Conservation (phyloP, 2,113 vertebrate genomes). For the Hirundichthys speculiger region DNA sequence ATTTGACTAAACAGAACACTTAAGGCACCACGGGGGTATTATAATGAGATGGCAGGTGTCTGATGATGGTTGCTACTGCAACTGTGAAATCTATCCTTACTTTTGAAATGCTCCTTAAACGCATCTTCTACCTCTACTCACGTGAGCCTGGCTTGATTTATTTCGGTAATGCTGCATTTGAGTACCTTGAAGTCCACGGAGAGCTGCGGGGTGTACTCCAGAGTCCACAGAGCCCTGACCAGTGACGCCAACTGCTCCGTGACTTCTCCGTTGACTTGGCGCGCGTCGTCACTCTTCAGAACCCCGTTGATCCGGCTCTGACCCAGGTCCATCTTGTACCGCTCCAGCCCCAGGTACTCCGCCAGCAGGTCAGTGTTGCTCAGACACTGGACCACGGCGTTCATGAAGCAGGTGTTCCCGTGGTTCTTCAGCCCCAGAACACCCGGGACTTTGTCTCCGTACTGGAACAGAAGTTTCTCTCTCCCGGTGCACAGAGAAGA, state of each 20-base stretch:
- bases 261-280: slow-evolving; percentile 77
- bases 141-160: background rate
- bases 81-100: too few species aligned
- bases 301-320: slow-evolving; percentile 52
- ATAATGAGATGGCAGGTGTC: background rate
- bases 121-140: background rate
- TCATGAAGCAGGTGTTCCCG: slow-evolving; percentile 97
- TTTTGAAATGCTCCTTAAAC: background rate
- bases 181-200: slow-evolving; percentile 94
- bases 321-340: slow-evolving; percentile 80
- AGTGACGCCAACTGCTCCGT: slow-evolving; percentile 89
- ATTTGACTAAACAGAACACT: slow-evolving; percentile 2
- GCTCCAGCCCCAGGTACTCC: slow-evolving; percentile 88
- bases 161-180: background rate
- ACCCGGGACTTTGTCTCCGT: slow-evolving; percentile 83
- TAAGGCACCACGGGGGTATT: background rate
- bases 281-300: slow-evolving; percentile 46
- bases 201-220: slow-evolving; percentile 91
- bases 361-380: slow-evolving; percentile 94
- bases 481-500: slow-evolving; percentile 67
- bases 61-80: background rate
- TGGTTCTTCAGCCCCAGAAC: slow-evolving; percentile 92
- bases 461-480: slow-evolving; percentile 70
- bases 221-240: slow-evolving; percentile 91
- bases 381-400: slow-evolving; percentile 94